Evolutionary conservation across 2,888 invertebrate genomes (phyloP).

Genomic region (Loripinus fragilis): DNA sequence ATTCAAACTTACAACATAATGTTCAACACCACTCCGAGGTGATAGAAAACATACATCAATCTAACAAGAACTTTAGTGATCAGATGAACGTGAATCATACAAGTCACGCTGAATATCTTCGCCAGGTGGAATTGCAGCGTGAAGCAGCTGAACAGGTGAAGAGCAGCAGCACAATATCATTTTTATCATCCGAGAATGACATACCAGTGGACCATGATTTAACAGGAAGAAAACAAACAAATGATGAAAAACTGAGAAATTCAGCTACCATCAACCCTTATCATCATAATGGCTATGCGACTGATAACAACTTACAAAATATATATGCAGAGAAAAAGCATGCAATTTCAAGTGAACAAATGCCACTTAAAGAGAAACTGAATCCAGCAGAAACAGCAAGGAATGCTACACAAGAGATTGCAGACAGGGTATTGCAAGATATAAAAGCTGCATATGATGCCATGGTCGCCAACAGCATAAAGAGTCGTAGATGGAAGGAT

Average conservation of each 20-base stretch:
- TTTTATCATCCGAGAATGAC: neutral
- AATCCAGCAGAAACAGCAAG: neutral
- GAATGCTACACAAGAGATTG: neutral
- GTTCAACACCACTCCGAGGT: neutral
- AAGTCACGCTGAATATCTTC: neutral
- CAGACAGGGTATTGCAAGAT: neutral
- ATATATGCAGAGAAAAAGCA: neutral
- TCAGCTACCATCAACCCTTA: neutral
- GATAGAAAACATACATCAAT: neutral
- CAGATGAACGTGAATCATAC: neutral
- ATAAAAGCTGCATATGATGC: constrained; percentile 34
- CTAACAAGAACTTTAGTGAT: neutral
- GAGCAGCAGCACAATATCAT: neutral
- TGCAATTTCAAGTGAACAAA: neutral
- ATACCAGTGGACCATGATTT: neutral
- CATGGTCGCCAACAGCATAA: constrained; percentile 46
- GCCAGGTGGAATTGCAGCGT: neutral
- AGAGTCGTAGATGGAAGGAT: constrained; percentile 68
- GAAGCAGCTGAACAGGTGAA: neutral
- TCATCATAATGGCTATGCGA: neutral
- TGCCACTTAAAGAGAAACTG: neutral
- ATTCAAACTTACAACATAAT: neutral
- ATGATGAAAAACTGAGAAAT: neutral
- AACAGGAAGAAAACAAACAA: neutral
- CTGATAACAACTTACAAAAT: neutral